phyloP scores from a whole-genome alignment of 2,888 invertebrate species.

The Chesias legatella region DNA sequence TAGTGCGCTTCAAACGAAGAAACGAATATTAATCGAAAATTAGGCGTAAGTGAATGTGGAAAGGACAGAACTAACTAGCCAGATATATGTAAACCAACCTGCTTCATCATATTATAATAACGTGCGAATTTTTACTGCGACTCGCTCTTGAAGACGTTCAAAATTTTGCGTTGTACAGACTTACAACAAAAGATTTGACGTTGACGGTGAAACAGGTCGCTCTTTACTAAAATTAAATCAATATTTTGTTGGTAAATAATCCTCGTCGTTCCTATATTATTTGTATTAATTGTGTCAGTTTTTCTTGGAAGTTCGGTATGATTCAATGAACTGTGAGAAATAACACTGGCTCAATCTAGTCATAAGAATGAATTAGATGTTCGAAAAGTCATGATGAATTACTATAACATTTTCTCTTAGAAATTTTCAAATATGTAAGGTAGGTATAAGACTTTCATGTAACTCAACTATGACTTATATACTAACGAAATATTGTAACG shows the following conservation, averaged over 20 bases:
- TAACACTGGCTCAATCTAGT: constrained; percentile 79
- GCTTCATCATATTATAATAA: background rate
- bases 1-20: constrained; percentile 73
- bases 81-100: constrained; percentile 13
- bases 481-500: constrained; percentile 51
- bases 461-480: constrained; percentile 49
- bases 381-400: constrained; percentile 64
- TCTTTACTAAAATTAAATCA: constrained; percentile 20
- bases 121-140: background rate
- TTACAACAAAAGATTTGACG: too few relatives aligned
- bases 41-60: constrained; percentile 62
- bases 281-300: constrained; percentile 73
- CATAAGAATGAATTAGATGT: constrained; percentile 77
- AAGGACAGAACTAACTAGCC: constrained; percentile 31
- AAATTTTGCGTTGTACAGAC: too few relatives aligned
- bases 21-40: constrained; percentile 75
- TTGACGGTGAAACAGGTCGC: background rate
- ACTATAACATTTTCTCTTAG: constrained; percentile 56
- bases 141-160: too few relatives aligned
- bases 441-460: constrained; percentile 52
- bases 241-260: constrained; percentile 51
- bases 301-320: constrained; percentile 60
- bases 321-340: constrained; percentile 57
- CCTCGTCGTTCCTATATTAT: constrained; percentile 69
- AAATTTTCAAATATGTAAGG: constrained; percentile 63